Evolutionary conservation across 2,888 invertebrate genomes (phyloP).

Genomic region (Eugnorisma glareosa): DNA sequence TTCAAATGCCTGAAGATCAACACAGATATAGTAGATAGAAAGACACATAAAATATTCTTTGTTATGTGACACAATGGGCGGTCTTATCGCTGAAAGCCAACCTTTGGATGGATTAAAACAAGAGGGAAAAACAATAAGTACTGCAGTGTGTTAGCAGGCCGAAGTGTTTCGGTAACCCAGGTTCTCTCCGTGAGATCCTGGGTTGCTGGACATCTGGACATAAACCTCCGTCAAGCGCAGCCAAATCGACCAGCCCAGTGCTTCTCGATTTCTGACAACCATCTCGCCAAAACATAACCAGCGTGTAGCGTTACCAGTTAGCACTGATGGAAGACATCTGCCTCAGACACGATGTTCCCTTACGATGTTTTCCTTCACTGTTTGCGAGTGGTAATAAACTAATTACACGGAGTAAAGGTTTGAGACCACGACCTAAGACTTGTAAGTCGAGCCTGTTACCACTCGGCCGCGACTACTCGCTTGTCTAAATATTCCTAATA

Average conservation of each 20-base stretch:
- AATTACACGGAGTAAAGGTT: not conserved
- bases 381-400: not conserved
- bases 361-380: not conserved
- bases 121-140: too few relatives aligned
- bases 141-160: not conserved
- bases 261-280: not conserved
- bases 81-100: too few relatives aligned
- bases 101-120: too few relatives aligned
- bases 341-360: not conserved
- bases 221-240: not conserved
- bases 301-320: not conserved
- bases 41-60: too few relatives aligned
- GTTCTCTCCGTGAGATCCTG: not conserved
- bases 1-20: not conserved
- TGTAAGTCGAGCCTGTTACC: not conserved
- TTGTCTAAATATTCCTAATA: not conserved
- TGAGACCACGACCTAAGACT: not conserved
- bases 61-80: too few relatives aligned
- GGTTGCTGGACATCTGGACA: not conserved
- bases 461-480: not conserved
- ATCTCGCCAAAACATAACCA: not conserved
- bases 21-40: not conserved
- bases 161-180: not conserved
- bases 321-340: not conserved
- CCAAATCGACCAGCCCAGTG: not conserved